Evolutionary conservation across 2,113 vertebrate genomes (phyloP).

Genomic region (Myocastor coypus): DNA sequence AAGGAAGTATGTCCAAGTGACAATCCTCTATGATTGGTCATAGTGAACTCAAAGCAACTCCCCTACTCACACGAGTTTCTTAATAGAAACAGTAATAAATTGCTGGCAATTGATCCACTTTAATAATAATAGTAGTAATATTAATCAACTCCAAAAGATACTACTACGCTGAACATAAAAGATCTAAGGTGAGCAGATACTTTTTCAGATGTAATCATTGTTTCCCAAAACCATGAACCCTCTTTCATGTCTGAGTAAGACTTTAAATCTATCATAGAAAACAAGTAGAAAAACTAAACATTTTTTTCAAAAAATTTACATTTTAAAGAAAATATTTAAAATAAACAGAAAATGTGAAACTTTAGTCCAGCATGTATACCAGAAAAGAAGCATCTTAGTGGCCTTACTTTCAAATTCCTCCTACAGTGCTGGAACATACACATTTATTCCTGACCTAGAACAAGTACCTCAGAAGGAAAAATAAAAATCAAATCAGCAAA

Average conservation of each 20-base stretch:
- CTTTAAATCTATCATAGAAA: neutral
- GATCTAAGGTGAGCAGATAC: constrained; percentile 21
- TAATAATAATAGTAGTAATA: constrained; percentile 50
- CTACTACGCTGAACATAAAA: neutral
- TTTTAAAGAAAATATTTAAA: neutral
- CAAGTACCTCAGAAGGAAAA: neutral
- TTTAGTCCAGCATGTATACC: neutral
- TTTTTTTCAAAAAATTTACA: neutral
- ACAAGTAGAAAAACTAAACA: neutral
- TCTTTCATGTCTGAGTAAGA: constrained; percentile 23
- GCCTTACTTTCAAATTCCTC: neutral
- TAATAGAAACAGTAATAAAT: constrained; percentile 53
- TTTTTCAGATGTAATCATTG: neutral
- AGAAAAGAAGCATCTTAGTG: neutral
- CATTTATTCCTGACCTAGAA: neutral
- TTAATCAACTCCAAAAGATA: constrained; percentile 56
- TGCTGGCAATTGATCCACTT: constrained; percentile 41
- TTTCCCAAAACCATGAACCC: constrained; percentile 6
- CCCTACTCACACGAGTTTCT: neutral
- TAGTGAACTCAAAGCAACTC: neutral
- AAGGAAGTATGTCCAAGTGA: neutral
- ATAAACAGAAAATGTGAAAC: neutral
- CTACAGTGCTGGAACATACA: neutral
- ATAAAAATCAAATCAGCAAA: neutral
- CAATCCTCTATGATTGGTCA: neutral